phyloP scores from a whole-genome alignment of 1,140 invertebrate genomes.

The Euborellia annulipes region DNA sequence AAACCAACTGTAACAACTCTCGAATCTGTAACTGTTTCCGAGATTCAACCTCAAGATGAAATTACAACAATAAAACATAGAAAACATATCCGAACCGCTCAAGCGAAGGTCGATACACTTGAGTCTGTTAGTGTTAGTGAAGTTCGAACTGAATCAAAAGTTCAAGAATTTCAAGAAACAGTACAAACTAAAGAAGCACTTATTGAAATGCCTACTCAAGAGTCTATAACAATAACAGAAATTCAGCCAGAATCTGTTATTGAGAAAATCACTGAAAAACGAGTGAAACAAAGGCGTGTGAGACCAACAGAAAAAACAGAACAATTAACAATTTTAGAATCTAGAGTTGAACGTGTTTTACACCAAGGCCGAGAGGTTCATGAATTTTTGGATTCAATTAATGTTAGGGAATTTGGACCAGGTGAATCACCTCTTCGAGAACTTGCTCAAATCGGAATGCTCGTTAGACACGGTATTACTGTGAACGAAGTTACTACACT shows the following conservation, averaged over 20 bases:
- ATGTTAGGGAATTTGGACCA: conserved; percentile 59
- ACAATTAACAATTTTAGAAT: conserved; percentile 10
- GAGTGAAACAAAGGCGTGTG: conserved; percentile 10
- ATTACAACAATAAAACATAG: conserved; percentile 20
- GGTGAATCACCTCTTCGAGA: conserved; percentile 60
- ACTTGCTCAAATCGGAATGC: conserved; percentile 60
- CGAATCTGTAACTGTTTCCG: conserved; percentile 38
- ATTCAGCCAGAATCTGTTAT: conserved; percentile 23
- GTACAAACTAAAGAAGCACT: conserved; percentile 16
- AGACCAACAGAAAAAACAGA: conserved; percentile 12
- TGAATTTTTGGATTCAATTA: conserved; percentile 52
- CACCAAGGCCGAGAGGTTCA: conserved; percentile 44
- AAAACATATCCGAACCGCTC: conserved; percentile 20
- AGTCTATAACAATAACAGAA: conserved; percentile 29
- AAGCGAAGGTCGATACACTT: conserved; percentile 33
- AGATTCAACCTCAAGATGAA: conserved; percentile 37
- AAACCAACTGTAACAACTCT: conserved; percentile 33
- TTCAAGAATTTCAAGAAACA: conserved; percentile 18
- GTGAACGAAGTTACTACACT: conserved; percentile 59
- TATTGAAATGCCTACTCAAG: conserved; percentile 13
- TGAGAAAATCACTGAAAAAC: conserved; percentile 12
- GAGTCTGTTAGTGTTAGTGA: conserved; percentile 40
- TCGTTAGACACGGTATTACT: conserved; percentile 54
- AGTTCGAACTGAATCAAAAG: conserved; percentile 34
- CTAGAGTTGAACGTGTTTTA: conserved; percentile 11